Evolutionary conservation across 2,888 invertebrate genomes (phyloP).

Genomic region (Synergus gifuensis): DNA sequence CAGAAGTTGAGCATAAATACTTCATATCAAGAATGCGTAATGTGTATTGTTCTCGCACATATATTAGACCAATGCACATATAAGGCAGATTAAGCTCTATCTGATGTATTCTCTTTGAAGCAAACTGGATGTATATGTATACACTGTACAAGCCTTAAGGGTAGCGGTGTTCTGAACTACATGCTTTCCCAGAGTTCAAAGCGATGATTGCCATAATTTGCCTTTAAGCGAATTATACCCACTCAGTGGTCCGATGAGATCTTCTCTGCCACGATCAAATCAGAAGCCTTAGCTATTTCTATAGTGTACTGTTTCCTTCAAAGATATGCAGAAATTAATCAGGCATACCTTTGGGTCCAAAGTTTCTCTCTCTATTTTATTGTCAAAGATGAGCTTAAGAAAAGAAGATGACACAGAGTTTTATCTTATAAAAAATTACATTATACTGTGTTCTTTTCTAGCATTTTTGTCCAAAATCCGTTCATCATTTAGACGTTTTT

Average conservation of each 20-base stretch:
- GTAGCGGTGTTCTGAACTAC: neutral
- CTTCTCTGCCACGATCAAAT: constrained; percentile 21
- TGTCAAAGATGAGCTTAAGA: too few species aligned
- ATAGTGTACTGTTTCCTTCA: neutral
- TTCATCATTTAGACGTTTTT: too few species aligned
- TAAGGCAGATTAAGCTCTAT: constrained; percentile 14
- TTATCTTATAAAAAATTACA: too few species aligned
- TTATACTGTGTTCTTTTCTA: too few species aligned
- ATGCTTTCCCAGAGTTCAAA: constrained; percentile 25
- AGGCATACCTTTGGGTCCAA: neutral
- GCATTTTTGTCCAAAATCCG: too few species aligned
- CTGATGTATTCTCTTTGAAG: constrained; percentile 32
- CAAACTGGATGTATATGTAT: neutral
- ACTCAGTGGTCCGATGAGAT: constrained; percentile 3
- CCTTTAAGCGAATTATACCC: constrained; percentile 26
- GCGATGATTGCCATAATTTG: constrained; percentile 35
- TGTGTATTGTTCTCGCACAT: constrained; percentile 8
- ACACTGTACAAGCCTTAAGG: constrained; percentile 19
- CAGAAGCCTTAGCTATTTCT: neutral
- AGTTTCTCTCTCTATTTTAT: too few species aligned
- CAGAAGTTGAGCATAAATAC: neutral
- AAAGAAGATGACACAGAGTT: too few species aligned
- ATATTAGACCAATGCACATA: constrained; percentile 22
- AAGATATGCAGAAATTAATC: neutral
- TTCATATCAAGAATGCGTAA: neutral